A percentile compares a stretch with the other conserved stretches of the same genome.
Evolutionary conservation across 2,113 vertebrate species (phyloP).

Genomic region (Platichthys stellatus): DNA sequence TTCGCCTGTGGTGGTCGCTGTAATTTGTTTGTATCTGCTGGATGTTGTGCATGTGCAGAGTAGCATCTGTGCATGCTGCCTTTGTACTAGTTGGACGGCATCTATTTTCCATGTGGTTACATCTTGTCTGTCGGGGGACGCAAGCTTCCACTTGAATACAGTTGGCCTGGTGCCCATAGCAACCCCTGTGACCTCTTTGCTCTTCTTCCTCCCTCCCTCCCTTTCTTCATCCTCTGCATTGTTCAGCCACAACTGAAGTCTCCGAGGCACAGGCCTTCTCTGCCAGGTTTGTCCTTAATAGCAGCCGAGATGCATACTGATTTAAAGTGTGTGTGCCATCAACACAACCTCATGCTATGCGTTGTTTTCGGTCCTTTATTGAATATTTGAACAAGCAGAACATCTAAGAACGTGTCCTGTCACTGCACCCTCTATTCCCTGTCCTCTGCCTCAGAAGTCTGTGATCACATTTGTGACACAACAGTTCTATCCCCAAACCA

Average conservation of each 20-base stretch:
- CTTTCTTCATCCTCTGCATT: constrained; percentile 14
- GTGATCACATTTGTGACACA: constrained; percentile 59
- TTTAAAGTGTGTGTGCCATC: neutral
- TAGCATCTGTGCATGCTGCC: constrained; percentile 63
- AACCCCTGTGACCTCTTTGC: constrained; percentile 44
- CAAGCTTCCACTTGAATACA: constrained; percentile 57
- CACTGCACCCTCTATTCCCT: constrained; percentile 40
- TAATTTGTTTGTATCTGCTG: constrained; percentile 58
- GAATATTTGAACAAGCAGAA: constrained; percentile 73
- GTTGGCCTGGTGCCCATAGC: constrained; percentile 49
- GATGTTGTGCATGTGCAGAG: constrained; percentile 32
- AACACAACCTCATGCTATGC: neutral
- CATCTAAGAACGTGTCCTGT: constrained; percentile 49
- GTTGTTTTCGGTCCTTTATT: constrained; percentile 56
- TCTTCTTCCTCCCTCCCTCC: constrained; percentile 12
- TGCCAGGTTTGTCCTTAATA: constrained; percentile 56
- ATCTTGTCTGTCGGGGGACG: constrained; percentile 34
- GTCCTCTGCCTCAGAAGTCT: constrained; percentile 44
- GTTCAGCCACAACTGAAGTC: constrained; percentile 63
- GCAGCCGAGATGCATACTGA: constrained; percentile 1
- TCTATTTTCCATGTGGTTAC: constrained; percentile 62
- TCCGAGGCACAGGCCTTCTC: constrained; percentile 12
- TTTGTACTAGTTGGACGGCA: constrained; percentile 34
- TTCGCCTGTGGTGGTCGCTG: constrained; percentile 35
- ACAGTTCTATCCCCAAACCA: constrained; percentile 59